phyloP scores from a whole-genome alignment of 2,888 invertebrate genomes.

The Caenorhabditis doughertyi region DNA sequence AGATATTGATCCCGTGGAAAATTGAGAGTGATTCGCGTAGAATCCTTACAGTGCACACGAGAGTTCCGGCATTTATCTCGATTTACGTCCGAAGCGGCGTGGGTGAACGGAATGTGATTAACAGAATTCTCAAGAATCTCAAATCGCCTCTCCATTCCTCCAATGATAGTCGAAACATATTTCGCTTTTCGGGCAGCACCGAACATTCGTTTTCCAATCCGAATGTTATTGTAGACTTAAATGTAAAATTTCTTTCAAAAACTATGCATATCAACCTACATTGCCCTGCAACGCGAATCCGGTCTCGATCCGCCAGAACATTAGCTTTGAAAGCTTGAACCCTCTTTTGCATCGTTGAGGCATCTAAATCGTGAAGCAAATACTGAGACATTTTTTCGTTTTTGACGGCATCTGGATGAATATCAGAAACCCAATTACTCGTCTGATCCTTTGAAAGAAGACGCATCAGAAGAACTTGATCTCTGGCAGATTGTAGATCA shows the following conservation, averaged over 20 bases:
- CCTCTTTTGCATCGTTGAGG: conserved; percentile 70
- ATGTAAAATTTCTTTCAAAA: background rate
- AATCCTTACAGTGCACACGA: conserved; percentile 80
- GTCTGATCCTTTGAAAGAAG: conserved; percentile 58
- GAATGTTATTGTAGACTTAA: conserved; percentile 81
- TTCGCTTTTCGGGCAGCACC: conserved; percentile 81
- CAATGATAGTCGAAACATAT: conserved; percentile 78
- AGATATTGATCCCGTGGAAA: conserved; percentile 60
- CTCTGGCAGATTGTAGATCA: conserved; percentile 66
- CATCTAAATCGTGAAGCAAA: conserved; percentile 71
- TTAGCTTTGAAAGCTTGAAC: conserved; percentile 73
- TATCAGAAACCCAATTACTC: conserved; percentile 60
- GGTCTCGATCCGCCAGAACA: conserved; percentile 77
- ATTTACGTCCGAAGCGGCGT: conserved; percentile 75
- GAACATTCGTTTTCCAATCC: conserved; percentile 82
- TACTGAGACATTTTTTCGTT: conserved; percentile 63
- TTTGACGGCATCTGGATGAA: conserved; percentile 66
- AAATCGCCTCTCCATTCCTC: conserved; percentile 81
- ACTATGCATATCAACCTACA: conserved; percentile 64
- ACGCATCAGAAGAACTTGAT: conserved; percentile 65
- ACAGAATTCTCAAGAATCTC: conserved; percentile 82
- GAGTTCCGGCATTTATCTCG: conserved; percentile 75
- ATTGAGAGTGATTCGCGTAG: conserved; percentile 75
- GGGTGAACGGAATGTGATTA: conserved; percentile 80
- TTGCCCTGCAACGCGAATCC: conserved; percentile 77